Percentiles rank a stretch among this genome's conserved stretches.
Conservation (phyloP, 2,113 vertebrate genomes). For the Pavo muticus region DNA sequence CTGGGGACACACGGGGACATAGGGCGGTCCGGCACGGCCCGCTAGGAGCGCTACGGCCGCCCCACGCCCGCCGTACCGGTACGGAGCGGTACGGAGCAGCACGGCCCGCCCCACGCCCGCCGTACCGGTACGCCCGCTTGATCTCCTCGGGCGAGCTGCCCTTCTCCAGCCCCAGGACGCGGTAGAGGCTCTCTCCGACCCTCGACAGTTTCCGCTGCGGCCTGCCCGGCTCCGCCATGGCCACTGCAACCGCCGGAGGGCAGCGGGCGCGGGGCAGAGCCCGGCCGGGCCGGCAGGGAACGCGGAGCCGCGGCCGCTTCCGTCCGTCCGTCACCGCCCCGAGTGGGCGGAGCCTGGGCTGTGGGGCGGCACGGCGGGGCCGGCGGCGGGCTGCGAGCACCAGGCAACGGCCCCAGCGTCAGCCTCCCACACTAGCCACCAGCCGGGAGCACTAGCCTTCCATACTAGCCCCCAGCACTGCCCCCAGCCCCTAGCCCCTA, state of each 20-base stretch:
- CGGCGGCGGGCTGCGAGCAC: no score
- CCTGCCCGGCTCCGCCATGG: conserved; percentile 75
- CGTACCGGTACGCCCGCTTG: conserved; percentile 92
- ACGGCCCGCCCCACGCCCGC: no score
- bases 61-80: conserved; percentile 54
- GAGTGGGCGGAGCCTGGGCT: background rate
- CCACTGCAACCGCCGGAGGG: background rate
- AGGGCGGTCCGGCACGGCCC: no score
- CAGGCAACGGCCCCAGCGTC: no score
- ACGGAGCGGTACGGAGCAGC: no score
- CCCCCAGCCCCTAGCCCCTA: no score
- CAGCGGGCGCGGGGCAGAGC: background rate
- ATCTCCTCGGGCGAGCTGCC: conserved; percentile 89
- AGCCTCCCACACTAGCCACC: no score
- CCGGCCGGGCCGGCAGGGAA: background rate
- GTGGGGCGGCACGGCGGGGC: no score
- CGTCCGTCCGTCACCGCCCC: background rate
- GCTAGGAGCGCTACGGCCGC: no score
- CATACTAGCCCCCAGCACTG: no score
- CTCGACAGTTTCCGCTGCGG: conserved; percentile 87
- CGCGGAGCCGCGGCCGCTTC: background rate
- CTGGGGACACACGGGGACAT: conserved; percentile 63
- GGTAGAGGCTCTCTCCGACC: conserved; percentile 86
- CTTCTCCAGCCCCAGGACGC: conserved; percentile 88
- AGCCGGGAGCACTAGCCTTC: no score